Conservation (phyloP, 1,140 invertebrate genomes). For the Bombus picipes region DNA sequence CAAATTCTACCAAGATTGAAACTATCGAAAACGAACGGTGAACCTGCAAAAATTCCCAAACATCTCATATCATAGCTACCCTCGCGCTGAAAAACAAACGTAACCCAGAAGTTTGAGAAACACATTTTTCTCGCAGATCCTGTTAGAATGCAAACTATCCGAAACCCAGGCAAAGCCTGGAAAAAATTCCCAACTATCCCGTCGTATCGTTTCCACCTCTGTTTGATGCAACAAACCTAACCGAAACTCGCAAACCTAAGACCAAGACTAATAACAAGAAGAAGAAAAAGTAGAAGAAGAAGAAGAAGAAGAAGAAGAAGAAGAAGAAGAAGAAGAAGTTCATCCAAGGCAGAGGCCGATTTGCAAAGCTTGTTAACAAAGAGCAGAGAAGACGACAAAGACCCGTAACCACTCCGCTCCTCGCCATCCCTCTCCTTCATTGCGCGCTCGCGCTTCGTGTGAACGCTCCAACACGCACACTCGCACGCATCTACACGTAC, state of each 20-base stretch:
- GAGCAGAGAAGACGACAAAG: conserved; percentile 53
- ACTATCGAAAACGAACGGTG: too few species aligned
- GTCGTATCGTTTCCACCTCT: too few species aligned
- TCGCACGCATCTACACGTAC: neutral
- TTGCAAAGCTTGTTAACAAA: conserved; percentile 48
- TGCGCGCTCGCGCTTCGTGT: conserved; percentile 1
- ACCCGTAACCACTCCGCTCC: conserved; percentile 10
- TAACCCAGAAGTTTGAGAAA: too few species aligned
- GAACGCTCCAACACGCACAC: neutral
- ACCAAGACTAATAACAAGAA: neutral
- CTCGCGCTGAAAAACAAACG: too few species aligned
- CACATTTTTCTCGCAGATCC: too few species aligned
- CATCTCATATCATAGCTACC: too few species aligned
- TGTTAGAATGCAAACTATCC: too few species aligned
- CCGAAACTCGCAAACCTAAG: too few species aligned
- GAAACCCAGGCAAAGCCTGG: neutral
- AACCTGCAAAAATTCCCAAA: too few species aligned
- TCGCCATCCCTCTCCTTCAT: conserved; percentile 27
- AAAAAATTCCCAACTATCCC: neutral
- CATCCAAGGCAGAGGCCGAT: conserved; percentile 9
- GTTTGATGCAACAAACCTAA: too few species aligned
- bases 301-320: neutral
- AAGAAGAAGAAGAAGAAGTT: neutral
- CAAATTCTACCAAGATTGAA: too few species aligned
- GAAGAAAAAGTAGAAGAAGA: neutral